phyloP scores from a whole-genome alignment of 2,888 invertebrate genomes.

The Neoscelio sp. region DNA sequence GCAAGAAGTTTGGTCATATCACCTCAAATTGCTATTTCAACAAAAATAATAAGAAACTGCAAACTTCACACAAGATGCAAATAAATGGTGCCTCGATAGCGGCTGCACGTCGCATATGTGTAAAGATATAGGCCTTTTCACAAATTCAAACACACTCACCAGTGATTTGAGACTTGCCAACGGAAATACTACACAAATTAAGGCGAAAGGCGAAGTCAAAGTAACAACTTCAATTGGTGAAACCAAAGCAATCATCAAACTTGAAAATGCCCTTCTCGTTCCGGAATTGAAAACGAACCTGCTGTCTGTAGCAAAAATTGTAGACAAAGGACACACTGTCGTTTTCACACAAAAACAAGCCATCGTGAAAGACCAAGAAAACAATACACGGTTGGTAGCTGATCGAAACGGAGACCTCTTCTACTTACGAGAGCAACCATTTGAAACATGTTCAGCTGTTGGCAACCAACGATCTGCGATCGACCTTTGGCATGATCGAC shows the following conservation, averaged over 20 bases:
- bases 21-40: too few species aligned
- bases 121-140: background rate
- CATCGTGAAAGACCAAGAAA: background rate
- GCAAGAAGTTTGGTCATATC: too few species aligned
- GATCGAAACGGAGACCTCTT: background rate
- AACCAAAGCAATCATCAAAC: background rate
- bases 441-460: background rate
- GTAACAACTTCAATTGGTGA: background rate
- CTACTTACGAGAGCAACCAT: background rate
- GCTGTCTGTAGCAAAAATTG: background rate
- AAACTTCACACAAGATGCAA: background rate
- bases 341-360: background rate
- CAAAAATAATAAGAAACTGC: too few species aligned
- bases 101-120: conserved; percentile 6
- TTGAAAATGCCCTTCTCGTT: background rate
- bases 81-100: conserved; percentile 11
- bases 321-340: background rate
- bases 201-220: background rate
- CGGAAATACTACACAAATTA: background rate
- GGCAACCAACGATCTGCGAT: background rate
- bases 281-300: conserved; percentile 10
- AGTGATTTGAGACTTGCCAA: background rate
- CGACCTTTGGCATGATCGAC: background rate
- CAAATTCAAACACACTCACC: background rate
- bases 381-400: background rate